Base-by-base conservation (phyloP, 2,888 invertebrate species). In the Muscina levida region DNA sequence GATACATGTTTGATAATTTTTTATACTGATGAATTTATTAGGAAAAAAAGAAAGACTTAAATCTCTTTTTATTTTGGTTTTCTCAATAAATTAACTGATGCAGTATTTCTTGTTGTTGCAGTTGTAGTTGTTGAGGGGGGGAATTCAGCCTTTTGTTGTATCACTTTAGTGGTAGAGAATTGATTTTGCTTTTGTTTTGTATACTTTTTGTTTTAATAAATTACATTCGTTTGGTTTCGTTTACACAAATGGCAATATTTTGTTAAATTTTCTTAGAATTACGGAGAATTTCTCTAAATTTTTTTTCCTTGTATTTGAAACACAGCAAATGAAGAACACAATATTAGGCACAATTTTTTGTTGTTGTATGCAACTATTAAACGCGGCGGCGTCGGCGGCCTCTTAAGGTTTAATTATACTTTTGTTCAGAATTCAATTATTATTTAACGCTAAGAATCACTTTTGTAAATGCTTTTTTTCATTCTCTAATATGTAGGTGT, bases 1-100 rank as follows among this genome's bases (percentile, higher is more conserved):
- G 93, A 92, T 93, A 93, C 93, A 93, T 93, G 3, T 90, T 90
- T 91, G 85, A 82, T 83, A 85, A 84, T 85, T 82, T 66, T 65
- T 59, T 73, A 44, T 76, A 70, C 26, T n/a, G 84, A 83, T 85
- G 80, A 77, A 84, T 83, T 42, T 83, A 75, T 68, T 53, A 51
- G n/a, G n/a, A n/a, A n/a, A 56, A 87, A 85, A 84, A 31, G 31
- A 82, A 84, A 81, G 84, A 81, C 82, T 72, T 86, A 83, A 84
- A 73, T 84, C 79, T 70, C 80, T 77, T 78, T 84, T 79, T 85
- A 84, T 84, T 80, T 77, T 78, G 77, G 77, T 84, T 84, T 79
- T 85, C 84, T 84, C 79, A 82, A 82, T 85, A 84, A 83, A 84
- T 83, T 83, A 83, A 82, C 77, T 62, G 56, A 73, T 76, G 3